Evolutionary conservation across 2,113 vertebrate species (phyloP).

Genomic region (Syngnathus floridae): DNA sequence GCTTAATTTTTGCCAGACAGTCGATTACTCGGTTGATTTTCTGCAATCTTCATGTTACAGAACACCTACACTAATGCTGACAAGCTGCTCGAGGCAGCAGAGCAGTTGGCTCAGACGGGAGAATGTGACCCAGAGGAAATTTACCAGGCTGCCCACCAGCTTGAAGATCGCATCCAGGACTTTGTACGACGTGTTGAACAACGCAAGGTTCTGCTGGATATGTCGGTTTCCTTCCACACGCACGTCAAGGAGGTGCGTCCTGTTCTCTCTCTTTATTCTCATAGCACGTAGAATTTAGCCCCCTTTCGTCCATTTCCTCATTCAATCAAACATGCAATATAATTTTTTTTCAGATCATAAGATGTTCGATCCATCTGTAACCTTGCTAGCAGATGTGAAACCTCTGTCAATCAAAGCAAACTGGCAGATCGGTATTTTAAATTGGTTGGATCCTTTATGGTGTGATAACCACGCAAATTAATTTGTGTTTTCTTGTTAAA

Average conservation of each 20-base stretch:
- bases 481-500: background rate
- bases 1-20: background rate
- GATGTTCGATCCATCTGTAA: background rate
- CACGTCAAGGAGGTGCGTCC: slow-evolving; percentile 90
- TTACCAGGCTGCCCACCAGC: slow-evolving; percentile 94
- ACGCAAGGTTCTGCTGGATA: slow-evolving; percentile 92
- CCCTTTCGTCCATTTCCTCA: background rate
- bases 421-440: background rate
- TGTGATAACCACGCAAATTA: no score
- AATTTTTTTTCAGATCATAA: background rate
- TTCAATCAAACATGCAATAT: background rate
- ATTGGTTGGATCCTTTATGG: background rate
- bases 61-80: slow-evolving; percentile 98
- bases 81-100: slow-evolving; percentile 91
- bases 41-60: slow-evolving; percentile 55
- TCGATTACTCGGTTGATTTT: background rate
- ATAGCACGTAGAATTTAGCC: background rate
- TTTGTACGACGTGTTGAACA: slow-evolving; percentile 96
- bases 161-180: slow-evolving; percentile 95
- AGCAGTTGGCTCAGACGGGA: slow-evolving; percentile 94
- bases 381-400: background rate
- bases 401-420: background rate
- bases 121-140: slow-evolving; percentile 98
- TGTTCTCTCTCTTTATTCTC: background rate
- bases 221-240: slow-evolving; percentile 97